Percentiles rank a stretch among this genome's conserved stretches.
These are phyloP conservation scores for Lordiphosa clarofinis DNA, from an alignment of 1,140 invertebrate species.

Conservation along the genomic window DNA sequence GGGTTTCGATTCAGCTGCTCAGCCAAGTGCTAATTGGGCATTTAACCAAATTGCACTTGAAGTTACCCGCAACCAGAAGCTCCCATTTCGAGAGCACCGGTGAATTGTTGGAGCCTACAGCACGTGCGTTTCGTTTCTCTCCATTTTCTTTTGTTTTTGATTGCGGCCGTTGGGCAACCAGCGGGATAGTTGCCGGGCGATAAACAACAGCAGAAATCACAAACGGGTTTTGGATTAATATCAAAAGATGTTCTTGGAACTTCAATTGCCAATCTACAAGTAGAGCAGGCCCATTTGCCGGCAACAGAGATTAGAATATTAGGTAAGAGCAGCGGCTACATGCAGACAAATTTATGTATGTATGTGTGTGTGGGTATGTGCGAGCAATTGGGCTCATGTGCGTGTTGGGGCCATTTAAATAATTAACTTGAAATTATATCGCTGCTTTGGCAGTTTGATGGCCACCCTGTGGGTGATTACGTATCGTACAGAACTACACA, in stretches of 20 bases:
- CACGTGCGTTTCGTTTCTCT: constrained; percentile 53
- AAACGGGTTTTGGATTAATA: constrained; percentile 39
- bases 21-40: constrained; percentile 45
- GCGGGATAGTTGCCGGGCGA: constrained; percentile 14
- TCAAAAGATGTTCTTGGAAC: constrained; percentile 31
- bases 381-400: background rate
- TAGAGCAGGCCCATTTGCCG: constrained; percentile 12
- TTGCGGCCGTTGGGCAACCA: constrained; percentile 32
- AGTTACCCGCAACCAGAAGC: too few relatives aligned
- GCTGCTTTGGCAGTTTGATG: background rate
- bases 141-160: background rate
- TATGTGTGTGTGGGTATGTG: constrained; percentile 24
- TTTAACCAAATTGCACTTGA: constrained; percentile 49
- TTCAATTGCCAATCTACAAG: constrained; percentile 28
- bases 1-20: constrained; percentile 13
- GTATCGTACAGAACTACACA: constrained; percentile 23
- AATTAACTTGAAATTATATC: constrained; percentile 59
- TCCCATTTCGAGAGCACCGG: background rate
- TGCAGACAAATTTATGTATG: constrained; percentile 1
- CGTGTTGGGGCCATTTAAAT: constrained; percentile 46
- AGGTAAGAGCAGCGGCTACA: too few relatives aligned
- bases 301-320: constrained; percentile 17
- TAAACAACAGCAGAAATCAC: constrained; percentile 17
- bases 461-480: constrained; percentile 37
- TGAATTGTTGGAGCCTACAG: constrained; percentile 33